phyloP scores from a whole-genome alignment of 2,888 invertebrate genomes.

The Dermolepida albohirtum region DNA sequence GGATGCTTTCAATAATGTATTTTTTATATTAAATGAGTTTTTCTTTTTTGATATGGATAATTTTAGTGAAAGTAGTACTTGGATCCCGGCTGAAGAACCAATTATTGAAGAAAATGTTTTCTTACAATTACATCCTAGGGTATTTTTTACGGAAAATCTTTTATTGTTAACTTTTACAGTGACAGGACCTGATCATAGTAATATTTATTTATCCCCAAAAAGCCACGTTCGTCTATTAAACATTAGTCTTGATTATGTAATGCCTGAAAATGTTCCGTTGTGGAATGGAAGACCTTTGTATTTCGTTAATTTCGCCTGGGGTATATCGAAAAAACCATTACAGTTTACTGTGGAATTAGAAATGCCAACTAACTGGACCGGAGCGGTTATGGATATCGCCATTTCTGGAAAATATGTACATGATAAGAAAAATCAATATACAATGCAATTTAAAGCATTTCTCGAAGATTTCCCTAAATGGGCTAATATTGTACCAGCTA shows the following conservation, averaged over 20 bases:
- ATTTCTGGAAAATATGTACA: slow-evolving; percentile 64
- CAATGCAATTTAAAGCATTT: slow-evolving; percentile 35
- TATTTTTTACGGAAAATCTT: background rate
- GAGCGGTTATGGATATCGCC: slow-evolving; percentile 61
- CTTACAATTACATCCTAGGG: slow-evolving; percentile 24
- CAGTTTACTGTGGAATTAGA: slow-evolving; percentile 57
- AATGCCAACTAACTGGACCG: slow-evolving; percentile 53
- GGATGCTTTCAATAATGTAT: slow-evolving; percentile 38
- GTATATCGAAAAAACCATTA: slow-evolving; percentile 53
- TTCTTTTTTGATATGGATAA: background rate
- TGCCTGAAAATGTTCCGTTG: slow-evolving; percentile 45
- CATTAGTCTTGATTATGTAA: slow-evolving; percentile 68
- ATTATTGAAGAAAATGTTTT: slow-evolving; percentile 8
- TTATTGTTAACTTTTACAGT: slow-evolving; percentile 20
- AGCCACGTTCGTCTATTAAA: slow-evolving; percentile 66
- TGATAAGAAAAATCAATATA: slow-evolving; percentile 63
- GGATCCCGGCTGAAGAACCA: slow-evolving; percentile 36
- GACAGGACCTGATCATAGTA: slow-evolving; percentile 74
- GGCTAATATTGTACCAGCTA: slow-evolving; percentile 28
- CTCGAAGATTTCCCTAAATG: slow-evolving; percentile 34
- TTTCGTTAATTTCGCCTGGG: slow-evolving; percentile 55
- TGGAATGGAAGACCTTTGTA: slow-evolving; percentile 57
- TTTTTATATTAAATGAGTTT: background rate
- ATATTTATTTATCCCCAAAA: slow-evolving; percentile 71
- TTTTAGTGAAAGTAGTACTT: slow-evolving; percentile 31